Conservation (phyloP, 2,113 vertebrate species). For the Rhinolophus ferrumequinum region DNA sequence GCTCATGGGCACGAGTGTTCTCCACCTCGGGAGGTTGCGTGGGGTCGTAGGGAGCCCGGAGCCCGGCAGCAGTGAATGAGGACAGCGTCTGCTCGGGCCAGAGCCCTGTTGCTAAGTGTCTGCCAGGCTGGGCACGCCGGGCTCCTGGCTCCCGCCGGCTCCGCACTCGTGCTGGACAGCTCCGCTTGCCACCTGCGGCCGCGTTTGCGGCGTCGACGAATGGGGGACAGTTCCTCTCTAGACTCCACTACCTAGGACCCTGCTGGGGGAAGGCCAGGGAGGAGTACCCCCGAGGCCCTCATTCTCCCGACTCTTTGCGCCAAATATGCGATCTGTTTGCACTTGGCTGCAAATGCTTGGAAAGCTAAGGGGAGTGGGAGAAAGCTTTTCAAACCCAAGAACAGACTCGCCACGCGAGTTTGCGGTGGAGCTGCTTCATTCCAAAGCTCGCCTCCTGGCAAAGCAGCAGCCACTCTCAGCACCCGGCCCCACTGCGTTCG, state of each 20-base stretch:
- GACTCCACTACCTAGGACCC: not conserved
- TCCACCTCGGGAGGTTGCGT: not conserved
- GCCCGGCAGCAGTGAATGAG: not conserved
- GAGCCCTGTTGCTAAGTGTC: not conserved
- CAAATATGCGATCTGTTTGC: not conserved
- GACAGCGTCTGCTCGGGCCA: not conserved
- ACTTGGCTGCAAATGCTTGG: not conserved
- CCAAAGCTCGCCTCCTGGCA: not conserved
- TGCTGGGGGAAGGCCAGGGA: not conserved
- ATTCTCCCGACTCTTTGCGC: not conserved
- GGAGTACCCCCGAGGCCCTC: not conserved
- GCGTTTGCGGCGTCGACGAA: rapidly evolving
- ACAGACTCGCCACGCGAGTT: not conserved
- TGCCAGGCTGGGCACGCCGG: rapidly evolving
- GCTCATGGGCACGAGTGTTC: not conserved
- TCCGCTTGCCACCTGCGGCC: slow-evolving; percentile 62
- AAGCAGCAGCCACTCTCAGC: not conserved
- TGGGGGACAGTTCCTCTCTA: rapidly evolving
- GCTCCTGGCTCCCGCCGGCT: not conserved
- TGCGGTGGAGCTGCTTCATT: not conserved
- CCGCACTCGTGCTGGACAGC: slow-evolving; percentile 83
- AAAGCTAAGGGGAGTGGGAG: not conserved
- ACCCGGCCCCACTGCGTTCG: not conserved
- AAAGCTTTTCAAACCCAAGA: not conserved
- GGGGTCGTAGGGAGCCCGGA: not conserved